A percentile compares a stretch with the other conserved stretches of the same genome.
Evolutionary conservation across 2,797 vertebrate species (phyloP).

Genomic region (Apogon talboti): DNA sequence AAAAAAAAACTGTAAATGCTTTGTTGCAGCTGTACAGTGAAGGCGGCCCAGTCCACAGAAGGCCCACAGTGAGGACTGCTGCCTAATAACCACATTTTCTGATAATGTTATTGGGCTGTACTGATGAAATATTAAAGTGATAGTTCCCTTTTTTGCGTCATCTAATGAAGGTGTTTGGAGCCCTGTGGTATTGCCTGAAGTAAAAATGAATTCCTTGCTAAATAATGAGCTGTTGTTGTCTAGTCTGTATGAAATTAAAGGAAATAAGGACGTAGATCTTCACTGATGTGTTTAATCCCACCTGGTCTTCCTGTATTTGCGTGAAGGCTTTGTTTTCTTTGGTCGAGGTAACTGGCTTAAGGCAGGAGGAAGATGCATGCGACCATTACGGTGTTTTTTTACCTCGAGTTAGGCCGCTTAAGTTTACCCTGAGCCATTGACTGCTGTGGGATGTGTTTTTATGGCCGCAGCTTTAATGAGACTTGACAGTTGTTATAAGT

Average conservation of each 20-base stretch:
- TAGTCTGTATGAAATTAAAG: not conserved
- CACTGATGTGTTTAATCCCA: not conserved
- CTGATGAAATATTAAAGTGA: constrained; percentile 23
- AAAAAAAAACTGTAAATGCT: constrained; percentile 21
- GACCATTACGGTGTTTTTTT: constrained; percentile 31
- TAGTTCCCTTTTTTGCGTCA: constrained; percentile 16
- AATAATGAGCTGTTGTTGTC: constrained; percentile 21
- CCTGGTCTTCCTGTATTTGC: not conserved
- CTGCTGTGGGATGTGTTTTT: constrained; percentile 30
- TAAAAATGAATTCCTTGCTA: constrained; percentile 9
- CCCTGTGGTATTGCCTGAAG: not conserved
- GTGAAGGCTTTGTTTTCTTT: not conserved
- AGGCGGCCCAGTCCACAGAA: constrained; percentile 1
- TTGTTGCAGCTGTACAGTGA: constrained; percentile 13
- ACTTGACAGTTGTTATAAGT: constrained; percentile 50
- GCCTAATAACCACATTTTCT: constrained; percentile 12
- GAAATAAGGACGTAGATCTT: not conserved
- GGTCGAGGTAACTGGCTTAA: not conserved
- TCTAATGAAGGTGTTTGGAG: constrained; percentile 26
- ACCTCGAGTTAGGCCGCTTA: not conserved
- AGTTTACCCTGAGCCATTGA: constrained; percentile 1
- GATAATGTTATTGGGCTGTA: constrained; percentile 13
- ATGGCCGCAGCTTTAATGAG: constrained; percentile 42
- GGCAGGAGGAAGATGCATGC: constrained; percentile 19
- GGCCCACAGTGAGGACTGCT: not conserved